A percentile compares a stretch with the other conserved stretches of the same genome.
Evolutionary conservation across 2,888 invertebrate species (phyloP).

Genomic region (Eulithis prunata): DNA sequence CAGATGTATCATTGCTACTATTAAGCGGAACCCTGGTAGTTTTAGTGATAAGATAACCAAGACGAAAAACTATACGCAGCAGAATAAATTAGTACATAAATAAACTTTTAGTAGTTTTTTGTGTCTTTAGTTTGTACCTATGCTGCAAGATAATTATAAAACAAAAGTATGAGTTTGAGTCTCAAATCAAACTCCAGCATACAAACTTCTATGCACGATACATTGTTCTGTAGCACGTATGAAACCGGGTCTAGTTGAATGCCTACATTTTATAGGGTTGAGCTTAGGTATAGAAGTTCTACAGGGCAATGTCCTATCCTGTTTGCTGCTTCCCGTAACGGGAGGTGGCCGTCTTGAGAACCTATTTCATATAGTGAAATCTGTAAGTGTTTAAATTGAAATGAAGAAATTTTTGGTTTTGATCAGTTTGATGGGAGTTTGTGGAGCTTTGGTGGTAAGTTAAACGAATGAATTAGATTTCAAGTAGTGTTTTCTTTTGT

Average conservation of each 20-base stretch:
- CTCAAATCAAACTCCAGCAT: no score
- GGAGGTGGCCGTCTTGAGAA: conserved; percentile 44
- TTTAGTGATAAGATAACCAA: no score
- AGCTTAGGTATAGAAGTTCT: conserved; percentile 22
- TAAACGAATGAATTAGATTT: neutral
- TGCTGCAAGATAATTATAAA: no score
- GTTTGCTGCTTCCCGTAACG: conserved; percentile 56
- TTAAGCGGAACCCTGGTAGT: no score
- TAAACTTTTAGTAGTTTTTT: no score
- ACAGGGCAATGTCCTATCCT: conserved; percentile 68
- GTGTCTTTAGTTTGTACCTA: no score
- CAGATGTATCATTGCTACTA: no score
- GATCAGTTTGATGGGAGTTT: conserved; percentile 38
- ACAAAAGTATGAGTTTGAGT: no score
- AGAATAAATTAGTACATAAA: no score
- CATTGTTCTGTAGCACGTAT: neutral
- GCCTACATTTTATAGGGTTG: conserved; percentile 36
- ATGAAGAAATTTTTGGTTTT: conserved; percentile 43
- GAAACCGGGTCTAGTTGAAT: conserved; percentile 33
- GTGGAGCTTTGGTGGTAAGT: conserved; percentile 41
- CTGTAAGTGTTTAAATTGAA: neutral
- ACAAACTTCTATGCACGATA: no score
- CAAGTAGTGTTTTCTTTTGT: neutral
- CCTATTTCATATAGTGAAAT: conserved; percentile 1
- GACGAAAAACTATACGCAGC: no score